Conservation (phyloP, 2,888 invertebrate genomes). For the Colostygia pectinataria region DNA sequence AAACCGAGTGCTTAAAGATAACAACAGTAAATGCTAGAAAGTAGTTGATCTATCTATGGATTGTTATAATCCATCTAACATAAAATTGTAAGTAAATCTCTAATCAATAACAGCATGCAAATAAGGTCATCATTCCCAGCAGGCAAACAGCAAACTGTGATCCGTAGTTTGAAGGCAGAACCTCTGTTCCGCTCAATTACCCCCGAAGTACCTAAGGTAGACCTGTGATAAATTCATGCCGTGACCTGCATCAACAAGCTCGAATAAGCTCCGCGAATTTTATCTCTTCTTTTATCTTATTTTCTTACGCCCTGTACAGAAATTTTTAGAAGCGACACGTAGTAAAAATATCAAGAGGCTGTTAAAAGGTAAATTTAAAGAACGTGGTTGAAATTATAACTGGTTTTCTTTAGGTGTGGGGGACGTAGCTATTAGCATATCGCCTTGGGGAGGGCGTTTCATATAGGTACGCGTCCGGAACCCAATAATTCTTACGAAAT, state of each 20-base stretch:
- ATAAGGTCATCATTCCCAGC: slow-evolving; percentile 5
- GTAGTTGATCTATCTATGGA: too few species aligned
- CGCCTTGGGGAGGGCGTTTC: slow-evolving; percentile 39
- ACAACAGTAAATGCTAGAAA: too few species aligned
- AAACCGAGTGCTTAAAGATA: too few species aligned
- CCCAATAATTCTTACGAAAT: slow-evolving; percentile 23
- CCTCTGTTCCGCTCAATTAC: slow-evolving; percentile 64
- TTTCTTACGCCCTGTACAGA: slow-evolving; percentile 55
- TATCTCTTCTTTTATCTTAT: slow-evolving; percentile 61
- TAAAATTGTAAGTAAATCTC: background rate
- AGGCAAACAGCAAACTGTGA: slow-evolving; percentile 20
- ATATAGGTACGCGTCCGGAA: slow-evolving; percentile 26
- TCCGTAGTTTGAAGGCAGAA: slow-evolving; percentile 46
- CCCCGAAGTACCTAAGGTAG: slow-evolving; percentile 58
- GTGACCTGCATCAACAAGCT: slow-evolving; percentile 69
- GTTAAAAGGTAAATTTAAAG: slow-evolving; percentile 74
- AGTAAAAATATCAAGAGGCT: slow-evolving; percentile 72
- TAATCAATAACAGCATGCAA: slow-evolving; percentile 6
- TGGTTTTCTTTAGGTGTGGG: slow-evolving; percentile 45
- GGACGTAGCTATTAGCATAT: slow-evolving; percentile 56
- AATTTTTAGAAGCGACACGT: slow-evolving; percentile 64
- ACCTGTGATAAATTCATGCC: slow-evolving; percentile 67
- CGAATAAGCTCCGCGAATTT: slow-evolving; percentile 58
- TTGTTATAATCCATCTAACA: too few species aligned
- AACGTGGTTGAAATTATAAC: slow-evolving; percentile 72